These are phyloP conservation scores for Hesperophylax magnus DNA, from an alignment of 1,140 invertebrate genomes.

Conservation along the genomic window DNA sequence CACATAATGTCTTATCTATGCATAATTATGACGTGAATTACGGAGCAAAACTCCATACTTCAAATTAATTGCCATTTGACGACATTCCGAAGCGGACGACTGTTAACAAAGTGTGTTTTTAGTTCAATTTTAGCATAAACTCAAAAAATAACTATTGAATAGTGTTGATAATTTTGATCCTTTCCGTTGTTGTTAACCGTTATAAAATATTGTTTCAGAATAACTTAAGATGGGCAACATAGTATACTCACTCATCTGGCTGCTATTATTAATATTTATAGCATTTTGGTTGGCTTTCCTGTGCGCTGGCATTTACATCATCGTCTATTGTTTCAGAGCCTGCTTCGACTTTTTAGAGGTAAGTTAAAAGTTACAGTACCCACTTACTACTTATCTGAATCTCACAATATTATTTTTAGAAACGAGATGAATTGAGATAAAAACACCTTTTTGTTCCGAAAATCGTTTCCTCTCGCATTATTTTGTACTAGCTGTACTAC, in stretches of 20 bases:
- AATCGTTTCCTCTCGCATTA: too few relatives aligned
- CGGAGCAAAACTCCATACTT: not conserved
- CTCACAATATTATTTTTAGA: not conserved
- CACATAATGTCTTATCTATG: not conserved
- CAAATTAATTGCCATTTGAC: not conserved
- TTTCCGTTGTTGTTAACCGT: not conserved
- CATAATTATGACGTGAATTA: not conserved
- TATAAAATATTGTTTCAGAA: conserved; percentile 15
- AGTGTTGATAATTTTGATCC: too few relatives aligned
- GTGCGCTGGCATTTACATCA: conserved; percentile 81
- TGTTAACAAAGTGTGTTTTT: not conserved
- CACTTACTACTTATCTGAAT: not conserved
- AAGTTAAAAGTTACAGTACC: conserved; percentile 54
- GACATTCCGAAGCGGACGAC: not conserved
- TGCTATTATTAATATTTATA: conserved; percentile 82
- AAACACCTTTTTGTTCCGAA: too few relatives aligned
- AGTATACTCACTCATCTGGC: conserved; percentile 82
- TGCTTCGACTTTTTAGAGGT: conserved; percentile 74
- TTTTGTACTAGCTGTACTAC: too few relatives aligned
- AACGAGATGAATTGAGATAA: too few relatives aligned
- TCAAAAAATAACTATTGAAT: too few relatives aligned
- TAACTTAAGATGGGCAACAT: conserved; percentile 64
- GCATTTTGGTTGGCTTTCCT: conserved; percentile 81
- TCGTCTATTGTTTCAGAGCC: conserved; percentile 79
- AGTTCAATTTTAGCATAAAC: not conserved